Evolutionary conservation across 2,797 vertebrate genomes (phyloP).

Genomic region (Scolopax rusticola): DNA sequence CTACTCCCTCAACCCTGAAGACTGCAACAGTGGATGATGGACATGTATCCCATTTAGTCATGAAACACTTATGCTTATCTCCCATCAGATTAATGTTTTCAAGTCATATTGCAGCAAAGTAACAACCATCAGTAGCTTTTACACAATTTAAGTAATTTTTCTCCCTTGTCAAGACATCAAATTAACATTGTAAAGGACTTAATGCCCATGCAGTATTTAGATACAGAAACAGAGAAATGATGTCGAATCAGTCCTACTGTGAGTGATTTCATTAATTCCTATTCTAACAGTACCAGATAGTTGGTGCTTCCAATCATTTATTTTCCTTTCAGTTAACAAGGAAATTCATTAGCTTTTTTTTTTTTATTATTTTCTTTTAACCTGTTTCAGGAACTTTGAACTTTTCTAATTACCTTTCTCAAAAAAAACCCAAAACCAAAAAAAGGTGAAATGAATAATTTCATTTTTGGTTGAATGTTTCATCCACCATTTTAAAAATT

Average conservation of each 20-base stretch:
- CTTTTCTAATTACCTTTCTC: neutral
- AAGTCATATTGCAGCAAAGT: neutral
- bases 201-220: conserved; percentile 40
- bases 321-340: conserved; percentile 1
- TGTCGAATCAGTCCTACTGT: conserved; percentile 7
- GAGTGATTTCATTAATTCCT: conserved; percentile 34
- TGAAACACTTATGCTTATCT: neutral
- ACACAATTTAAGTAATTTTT: conserved; percentile 26
- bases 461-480: neutral
- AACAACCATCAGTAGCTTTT: conserved; percentile 19
- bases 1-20: neutral
- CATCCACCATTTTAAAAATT: neutral
- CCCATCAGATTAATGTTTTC: conserved; percentile 23
- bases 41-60: neutral
- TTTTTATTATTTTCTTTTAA: neutral
- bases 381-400: neutral
- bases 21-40: neutral
- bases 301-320: neutral
- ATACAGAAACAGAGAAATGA: conserved; percentile 20
- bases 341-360: neutral
- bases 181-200: conserved; percentile 43
- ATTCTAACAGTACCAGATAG: neutral
- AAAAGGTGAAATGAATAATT: neutral
- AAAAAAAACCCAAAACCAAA: neutral
- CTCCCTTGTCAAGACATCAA: conserved; percentile 25